Base-by-base conservation (phyloP, 2,888 invertebrate species). In the Dynastes maya region DNA sequence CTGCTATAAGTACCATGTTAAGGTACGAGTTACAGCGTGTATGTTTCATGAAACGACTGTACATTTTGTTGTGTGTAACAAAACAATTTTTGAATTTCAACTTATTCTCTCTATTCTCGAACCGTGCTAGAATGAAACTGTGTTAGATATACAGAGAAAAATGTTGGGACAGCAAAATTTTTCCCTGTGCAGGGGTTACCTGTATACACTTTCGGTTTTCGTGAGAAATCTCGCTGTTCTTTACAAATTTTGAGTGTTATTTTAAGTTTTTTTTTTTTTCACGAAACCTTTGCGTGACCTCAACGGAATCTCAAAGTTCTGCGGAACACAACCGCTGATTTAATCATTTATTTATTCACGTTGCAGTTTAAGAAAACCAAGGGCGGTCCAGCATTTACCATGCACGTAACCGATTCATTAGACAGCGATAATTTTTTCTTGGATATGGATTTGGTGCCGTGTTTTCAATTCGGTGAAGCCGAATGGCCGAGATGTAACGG, bases 371-470 rank as follows among this genome's bases (percentile, higher is more conserved):
- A 74, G 16, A 49, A 72, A n/a, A 55, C 16, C n/a, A 79, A 77
- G n/a, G 45, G 58, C 0, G 91, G 91, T 0, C 92, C 92, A 0
- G 92, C 92, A 2, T 91, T 91, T 82, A 92, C 92, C 0, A 81
- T 92, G 4, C 87, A 86, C 78, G 83, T 92, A 13, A 76, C 63
- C 9, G 84, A 72, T 9, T 45, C 58, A 4, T 40, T 40, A 9
- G 22, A n/a, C 6, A 40, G 82, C 2, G 75, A 76, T n/a, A 81
- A 85, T 22, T 88, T 89, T 63, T 79, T 80, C 0, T 86, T 93
- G 79, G 88, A 89, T 76, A 89, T 92, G 0, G 92, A 92, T 81
- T 83, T 88, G 16, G 87, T 88, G 2, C 86, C 87, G 1, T 87
- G 86, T 75, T 87, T 88, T 76, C 77, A 83, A 45, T 87, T 87